phyloP scores from a whole-genome alignment of 2,797 vertebrate genomes.

The Lepus townsendii region DNA sequence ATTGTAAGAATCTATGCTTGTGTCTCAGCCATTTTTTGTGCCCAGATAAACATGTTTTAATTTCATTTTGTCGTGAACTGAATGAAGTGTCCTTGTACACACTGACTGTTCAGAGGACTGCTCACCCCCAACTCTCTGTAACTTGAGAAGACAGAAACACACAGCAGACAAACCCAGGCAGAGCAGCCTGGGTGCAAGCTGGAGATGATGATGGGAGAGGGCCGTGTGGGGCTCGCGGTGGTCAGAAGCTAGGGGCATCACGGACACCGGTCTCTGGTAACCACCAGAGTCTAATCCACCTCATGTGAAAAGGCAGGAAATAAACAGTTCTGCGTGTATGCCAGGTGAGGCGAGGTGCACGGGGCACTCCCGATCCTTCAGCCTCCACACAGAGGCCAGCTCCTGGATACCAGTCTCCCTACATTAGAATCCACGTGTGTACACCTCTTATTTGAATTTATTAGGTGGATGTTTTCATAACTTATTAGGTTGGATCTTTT shows the following conservation, averaged over 20 bases:
- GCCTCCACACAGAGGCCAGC: background rate
- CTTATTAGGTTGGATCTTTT: background rate
- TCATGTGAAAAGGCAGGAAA: background rate
- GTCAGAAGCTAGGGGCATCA: background rate
- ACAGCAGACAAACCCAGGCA: no score
- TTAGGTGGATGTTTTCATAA: background rate
- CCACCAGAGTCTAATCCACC: background rate
- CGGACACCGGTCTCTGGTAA: background rate
- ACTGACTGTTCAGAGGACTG: no score
- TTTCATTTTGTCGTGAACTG: no score
- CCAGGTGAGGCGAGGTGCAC: background rate
- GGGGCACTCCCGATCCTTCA: background rate
- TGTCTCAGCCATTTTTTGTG: no score
- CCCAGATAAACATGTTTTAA: no score
- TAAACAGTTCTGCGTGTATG: background rate
- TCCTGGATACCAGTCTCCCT: background rate
- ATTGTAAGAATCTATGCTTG: no score
- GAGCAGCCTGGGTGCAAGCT: no score
- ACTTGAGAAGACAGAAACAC: no score
- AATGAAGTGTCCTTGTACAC: no score
- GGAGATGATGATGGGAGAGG: no score
- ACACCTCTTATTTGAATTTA: background rate
- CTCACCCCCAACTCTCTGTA: no score
- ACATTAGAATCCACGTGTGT: background rate
- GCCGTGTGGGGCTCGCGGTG: background rate